phyloP scores from a whole-genome alignment of 2,797 vertebrate genomes.

The Myiotriccus ornatus region DNA sequence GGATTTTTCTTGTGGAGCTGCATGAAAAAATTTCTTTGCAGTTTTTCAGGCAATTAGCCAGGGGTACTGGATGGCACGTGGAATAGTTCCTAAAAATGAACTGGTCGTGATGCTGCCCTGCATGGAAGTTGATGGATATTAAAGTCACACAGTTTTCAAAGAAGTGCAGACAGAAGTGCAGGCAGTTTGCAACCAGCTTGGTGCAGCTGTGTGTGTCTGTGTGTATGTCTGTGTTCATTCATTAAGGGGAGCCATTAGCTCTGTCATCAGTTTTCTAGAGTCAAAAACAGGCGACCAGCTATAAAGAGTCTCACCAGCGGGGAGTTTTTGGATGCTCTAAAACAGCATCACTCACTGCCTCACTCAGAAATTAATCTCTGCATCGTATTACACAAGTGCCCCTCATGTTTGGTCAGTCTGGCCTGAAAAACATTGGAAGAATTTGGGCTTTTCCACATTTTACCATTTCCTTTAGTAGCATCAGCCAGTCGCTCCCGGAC shows the following conservation, averaged over 20 bases:
- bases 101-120: fast-evolving
- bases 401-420: neutral
- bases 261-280: neutral
- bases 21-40: neutral
- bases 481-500: neutral
- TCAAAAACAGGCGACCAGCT: neutral
- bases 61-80: neutral
- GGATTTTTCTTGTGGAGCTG: neutral
- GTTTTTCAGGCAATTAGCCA: neutral
- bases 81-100: neutral
- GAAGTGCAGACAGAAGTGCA: neutral
- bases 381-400: neutral
- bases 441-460: neutral
- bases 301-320: neutral
- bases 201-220: neutral
- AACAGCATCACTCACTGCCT: neutral
- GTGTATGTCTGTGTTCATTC: too few relatives aligned
- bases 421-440: neutral
- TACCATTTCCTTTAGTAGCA: neutral
- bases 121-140: neutral
- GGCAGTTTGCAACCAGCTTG: neutral
- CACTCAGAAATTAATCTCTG: neutral
- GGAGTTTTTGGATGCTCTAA: neutral
- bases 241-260: neutral
- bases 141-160: neutral